Evolutionary conservation across 2,797 vertebrate species (phyloP).

Genomic region (Heterohyrax brucei): DNA sequence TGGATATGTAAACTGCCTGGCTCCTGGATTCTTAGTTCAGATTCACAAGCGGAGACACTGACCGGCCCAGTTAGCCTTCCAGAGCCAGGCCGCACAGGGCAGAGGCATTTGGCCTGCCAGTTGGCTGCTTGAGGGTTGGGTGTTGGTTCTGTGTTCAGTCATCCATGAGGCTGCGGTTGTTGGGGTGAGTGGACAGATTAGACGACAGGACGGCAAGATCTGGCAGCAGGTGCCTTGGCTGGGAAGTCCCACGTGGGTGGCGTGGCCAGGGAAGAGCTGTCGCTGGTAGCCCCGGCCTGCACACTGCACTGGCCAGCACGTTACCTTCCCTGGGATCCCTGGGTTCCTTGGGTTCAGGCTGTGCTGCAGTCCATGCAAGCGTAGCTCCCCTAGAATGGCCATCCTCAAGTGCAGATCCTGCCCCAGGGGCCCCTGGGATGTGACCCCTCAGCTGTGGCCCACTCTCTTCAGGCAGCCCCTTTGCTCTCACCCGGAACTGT

Average conservation of each 20-base stretch:
- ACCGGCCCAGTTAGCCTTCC: neutral
- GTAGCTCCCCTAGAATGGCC: neutral
- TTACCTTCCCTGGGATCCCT: neutral
- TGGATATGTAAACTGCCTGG: neutral
- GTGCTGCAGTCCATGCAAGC: neutral
- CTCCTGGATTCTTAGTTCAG: neutral
- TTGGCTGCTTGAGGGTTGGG: neutral
- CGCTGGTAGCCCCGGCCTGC: neutral
- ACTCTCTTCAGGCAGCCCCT: neutral
- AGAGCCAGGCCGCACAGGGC: neutral
- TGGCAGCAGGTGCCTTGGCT: neutral
- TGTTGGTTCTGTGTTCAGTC: neutral
- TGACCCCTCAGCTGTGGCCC: neutral
- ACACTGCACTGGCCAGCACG: accelerated
- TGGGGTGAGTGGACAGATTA: neutral
- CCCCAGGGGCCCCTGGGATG: neutral
- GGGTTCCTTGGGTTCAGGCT: neutral
- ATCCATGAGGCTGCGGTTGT: neutral
- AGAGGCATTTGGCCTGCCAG: neutral
- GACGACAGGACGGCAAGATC: neutral
- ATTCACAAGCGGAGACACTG: neutral
- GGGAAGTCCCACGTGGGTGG: neutral
- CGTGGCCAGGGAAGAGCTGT: neutral
- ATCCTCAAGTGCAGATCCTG: neutral
- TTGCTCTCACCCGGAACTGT: neutral